Percentiles rank a stretch among this genome's conserved stretches.
phyloP scores from a whole-genome alignment of 92 coral and sea anemone species.

The Porites lobata region DNA sequence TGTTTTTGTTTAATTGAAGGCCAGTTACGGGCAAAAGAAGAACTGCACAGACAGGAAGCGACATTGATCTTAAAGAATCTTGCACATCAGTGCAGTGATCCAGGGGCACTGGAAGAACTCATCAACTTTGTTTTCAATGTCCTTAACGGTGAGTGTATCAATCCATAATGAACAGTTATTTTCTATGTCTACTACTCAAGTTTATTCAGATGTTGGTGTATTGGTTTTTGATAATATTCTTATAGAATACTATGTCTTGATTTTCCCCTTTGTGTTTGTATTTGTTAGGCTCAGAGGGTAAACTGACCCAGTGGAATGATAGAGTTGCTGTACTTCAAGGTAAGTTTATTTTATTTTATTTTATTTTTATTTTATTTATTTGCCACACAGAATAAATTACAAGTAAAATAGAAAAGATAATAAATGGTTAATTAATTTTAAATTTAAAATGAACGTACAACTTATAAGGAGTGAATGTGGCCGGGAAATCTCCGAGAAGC shows the following conservation, averaged over 20 bases:
- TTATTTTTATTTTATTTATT: no score
- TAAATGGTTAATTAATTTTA: no score
- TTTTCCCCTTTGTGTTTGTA: neutral
- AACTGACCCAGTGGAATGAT: slow-evolving; percentile 93
- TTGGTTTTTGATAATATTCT: no score
- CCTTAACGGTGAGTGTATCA: slow-evolving; percentile 77
- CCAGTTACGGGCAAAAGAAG: slow-evolving; percentile 92
- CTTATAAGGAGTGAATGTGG: no score
- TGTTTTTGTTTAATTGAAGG: slow-evolving; percentile 29
- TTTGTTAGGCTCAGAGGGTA: slow-evolving; percentile 91
- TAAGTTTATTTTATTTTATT: neutral
- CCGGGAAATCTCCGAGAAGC: no score
- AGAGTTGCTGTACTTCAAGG: slow-evolving; percentile 91
- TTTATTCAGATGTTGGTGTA: no score
- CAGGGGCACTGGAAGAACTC: slow-evolving; percentile 84
- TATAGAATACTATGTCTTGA: neutral
- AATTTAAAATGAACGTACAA: no score
- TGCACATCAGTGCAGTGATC: slow-evolving; percentile 96
- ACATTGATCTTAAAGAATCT: slow-evolving; percentile 70
- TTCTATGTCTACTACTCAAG: neutral
- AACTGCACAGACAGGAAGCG: slow-evolving; percentile 84
- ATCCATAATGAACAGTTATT: no score
- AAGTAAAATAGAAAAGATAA: no score
- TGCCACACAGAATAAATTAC: no score
- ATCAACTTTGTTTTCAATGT: slow-evolving; percentile 83